Conservation (phyloP, 2,888 invertebrate genomes). For the Drosophila pullipes region DNA sequence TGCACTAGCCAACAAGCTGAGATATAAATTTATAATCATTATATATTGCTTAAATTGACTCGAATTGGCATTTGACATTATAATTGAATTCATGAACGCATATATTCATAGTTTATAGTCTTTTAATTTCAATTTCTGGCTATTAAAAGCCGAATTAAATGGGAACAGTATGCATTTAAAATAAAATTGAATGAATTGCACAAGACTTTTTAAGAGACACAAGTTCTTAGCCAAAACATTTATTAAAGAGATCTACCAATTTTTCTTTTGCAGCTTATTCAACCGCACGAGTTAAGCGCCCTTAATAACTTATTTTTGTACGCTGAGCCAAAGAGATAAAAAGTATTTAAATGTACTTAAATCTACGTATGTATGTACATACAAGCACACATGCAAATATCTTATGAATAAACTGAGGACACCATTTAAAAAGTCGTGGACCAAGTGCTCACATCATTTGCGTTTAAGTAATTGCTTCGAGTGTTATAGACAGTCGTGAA, state of each 20-base stretch:
- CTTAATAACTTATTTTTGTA: constrained; percentile 9
- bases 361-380: neutral
- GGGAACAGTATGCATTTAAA: neutral
- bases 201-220: neutral
- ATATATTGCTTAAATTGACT: constrained; percentile 42
- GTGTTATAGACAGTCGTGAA: constrained; percentile 32
- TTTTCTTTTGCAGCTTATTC: neutral
- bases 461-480: constrained; percentile 58
- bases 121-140: constrained; percentile 35
- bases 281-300: constrained; percentile 10
- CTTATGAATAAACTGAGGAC: constrained; percentile 33
- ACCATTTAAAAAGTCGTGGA: constrained; percentile 36
- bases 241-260: neutral
- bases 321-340: constrained; percentile 34
- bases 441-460: constrained; percentile 39
- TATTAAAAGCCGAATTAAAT: neutral
- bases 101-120: constrained; percentile 26
- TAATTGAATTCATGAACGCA: constrained; percentile 30
- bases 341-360: constrained; percentile 9
- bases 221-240: neutral
- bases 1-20: constrained; percentile 49
- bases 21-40: constrained; percentile 74
- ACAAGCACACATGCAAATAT: neutral
- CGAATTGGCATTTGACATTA: constrained; percentile 47
- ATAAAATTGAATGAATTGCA: neutral